These are phyloP conservation scores for Hyperopisus bebe DNA, from an alignment of 2,113 vertebrate genomes.

Conservation along the genomic window DNA sequence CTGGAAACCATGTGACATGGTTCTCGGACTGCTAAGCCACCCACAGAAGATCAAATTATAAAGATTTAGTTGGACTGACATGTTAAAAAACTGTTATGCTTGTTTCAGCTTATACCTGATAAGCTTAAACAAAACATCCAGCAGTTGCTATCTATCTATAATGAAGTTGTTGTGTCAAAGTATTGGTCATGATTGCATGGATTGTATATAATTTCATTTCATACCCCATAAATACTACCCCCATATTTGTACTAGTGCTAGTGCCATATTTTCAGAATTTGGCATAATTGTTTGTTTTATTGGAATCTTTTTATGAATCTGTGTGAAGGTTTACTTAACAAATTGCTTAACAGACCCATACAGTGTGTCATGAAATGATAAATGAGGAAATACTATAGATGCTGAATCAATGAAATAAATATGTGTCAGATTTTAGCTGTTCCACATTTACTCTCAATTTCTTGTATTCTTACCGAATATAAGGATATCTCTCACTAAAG, in stretches of 20 bases:
- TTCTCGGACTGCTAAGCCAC: not conserved
- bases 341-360: not conserved
- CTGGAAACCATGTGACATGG: not conserved
- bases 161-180: not conserved
- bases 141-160: not conserved
- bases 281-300: not conserved
- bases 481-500: not conserved
- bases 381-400: not conserved
- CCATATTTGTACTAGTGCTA: too few species aligned
- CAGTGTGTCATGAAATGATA: not conserved
- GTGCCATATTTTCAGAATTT: not conserved
- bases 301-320: not conserved
- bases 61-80: not conserved
- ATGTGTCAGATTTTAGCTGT: not conserved
- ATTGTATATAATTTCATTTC: not conserved
- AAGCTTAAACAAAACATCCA: not conserved
- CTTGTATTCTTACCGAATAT: not conserved
- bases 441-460: not conserved
- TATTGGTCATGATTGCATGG: not conserved
- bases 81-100: not conserved
- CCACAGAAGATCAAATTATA: not conserved
- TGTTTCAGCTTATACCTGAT: not conserved
- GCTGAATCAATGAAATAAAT: not conserved
- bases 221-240: not conserved
- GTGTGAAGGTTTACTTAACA: not conserved